Conservation (phyloP, 2,888 invertebrate genomes). For the Mesorhabditis spiculigera region DNA sequence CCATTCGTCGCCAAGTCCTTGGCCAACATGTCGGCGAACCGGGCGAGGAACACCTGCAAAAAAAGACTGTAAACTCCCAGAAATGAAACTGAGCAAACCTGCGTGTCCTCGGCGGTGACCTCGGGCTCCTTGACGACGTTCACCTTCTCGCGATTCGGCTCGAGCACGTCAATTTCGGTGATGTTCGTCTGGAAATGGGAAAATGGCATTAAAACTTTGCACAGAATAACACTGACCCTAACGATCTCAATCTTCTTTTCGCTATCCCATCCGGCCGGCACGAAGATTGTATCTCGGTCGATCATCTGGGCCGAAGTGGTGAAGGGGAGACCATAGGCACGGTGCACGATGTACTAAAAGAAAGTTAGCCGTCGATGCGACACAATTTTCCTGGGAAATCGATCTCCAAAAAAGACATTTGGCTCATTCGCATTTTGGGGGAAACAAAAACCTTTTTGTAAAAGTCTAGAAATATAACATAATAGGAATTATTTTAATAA, state of each 20-base stretch:
- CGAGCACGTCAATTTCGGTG: slow-evolving; percentile 32
- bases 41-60: neutral
- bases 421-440: too few relatives aligned
- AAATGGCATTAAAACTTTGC: neutral
- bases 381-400: too few relatives aligned
- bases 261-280: slow-evolving; percentile 56
- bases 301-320: slow-evolving; percentile 51
- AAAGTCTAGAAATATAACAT: too few relatives aligned
- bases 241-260: slow-evolving; percentile 52
- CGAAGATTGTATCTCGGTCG: slow-evolving; percentile 48
- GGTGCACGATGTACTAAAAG: slow-evolving; percentile 53
- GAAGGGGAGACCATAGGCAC: slow-evolving; percentile 51
- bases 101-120: slow-evolving; percentile 49
- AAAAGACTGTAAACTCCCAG: neutral
- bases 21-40: neutral
- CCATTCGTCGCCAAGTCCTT: slow-evolving; percentile 20
- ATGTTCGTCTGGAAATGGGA: slow-evolving; percentile 23
- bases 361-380: neutral
- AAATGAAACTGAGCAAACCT: slow-evolving; percentile 10
- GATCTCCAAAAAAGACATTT: too few relatives aligned
- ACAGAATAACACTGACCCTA: slow-evolving; percentile 22
- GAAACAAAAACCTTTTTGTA: too few relatives aligned
- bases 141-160: slow-evolving; percentile 36
- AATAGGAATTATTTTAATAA: too few relatives aligned
- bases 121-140: slow-evolving; percentile 24